These are phyloP conservation scores for Pararge aegeria DNA, from an alignment of 1,140 invertebrate genomes.

Conservation along the genomic window DNA sequence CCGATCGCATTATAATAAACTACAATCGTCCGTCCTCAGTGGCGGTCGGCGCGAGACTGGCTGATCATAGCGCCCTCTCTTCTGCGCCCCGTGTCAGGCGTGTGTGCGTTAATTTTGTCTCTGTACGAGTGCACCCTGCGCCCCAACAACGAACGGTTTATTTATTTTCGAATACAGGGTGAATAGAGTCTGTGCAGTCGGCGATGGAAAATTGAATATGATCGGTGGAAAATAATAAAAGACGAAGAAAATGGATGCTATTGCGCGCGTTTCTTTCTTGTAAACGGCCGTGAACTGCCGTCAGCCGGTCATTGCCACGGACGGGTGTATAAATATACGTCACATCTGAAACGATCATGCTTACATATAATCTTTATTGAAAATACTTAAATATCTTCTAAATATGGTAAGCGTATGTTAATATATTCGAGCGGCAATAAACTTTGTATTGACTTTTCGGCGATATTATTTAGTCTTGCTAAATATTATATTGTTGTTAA, in stretches of 20 bases:
- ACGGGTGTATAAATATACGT: slow-evolving; percentile 73
- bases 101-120: slow-evolving; percentile 46
- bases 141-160: slow-evolving; percentile 56
- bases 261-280: slow-evolving; percentile 42
- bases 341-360: slow-evolving; percentile 54
- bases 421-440: slow-evolving; percentile 9
- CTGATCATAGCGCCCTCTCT: slow-evolving; percentile 59
- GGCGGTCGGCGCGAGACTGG: slow-evolving; percentile 71
- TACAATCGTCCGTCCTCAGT: slow-evolving; percentile 41
- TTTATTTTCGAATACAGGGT: slow-evolving; percentile 68
- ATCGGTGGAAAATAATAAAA: slow-evolving; percentile 28
- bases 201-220: slow-evolving; percentile 35
- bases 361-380: slow-evolving; percentile 22
- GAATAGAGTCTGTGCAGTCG: slow-evolving; percentile 44
- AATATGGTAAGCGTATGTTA: slow-evolving; percentile 19
- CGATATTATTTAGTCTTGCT: not conserved
- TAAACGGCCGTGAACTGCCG: slow-evolving; percentile 72
- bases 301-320: slow-evolving; percentile 73
- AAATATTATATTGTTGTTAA: not conserved
- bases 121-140: slow-evolving; percentile 58
- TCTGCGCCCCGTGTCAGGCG: slow-evolving; percentile 38
- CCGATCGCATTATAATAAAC: slow-evolving; percentile 45
- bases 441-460: slow-evolving; percentile 1
- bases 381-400: slow-evolving; percentile 8
- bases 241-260: slow-evolving; percentile 37